Percentiles rank a stretch among this genome's conserved stretches.
Conservation (phyloP, 2,797 vertebrate genomes). For the Sebastes nivosus region DNA sequence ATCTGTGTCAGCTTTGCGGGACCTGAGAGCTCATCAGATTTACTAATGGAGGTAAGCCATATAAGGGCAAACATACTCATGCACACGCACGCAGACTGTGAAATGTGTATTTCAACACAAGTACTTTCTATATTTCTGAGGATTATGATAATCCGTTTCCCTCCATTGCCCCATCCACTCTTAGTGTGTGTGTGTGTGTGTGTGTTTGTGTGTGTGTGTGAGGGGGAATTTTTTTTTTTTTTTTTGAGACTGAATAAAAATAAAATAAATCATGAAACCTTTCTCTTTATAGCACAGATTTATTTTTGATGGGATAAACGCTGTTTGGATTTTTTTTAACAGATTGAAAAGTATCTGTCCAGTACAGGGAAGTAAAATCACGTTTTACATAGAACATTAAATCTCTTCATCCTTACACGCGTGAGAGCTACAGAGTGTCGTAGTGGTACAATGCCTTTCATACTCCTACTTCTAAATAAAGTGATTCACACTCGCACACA, state of each 20-base stretch:
- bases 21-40: conserved; percentile 44
- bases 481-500: not conserved
- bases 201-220: not conserved
- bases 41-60: conserved; percentile 62
- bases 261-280: not conserved
- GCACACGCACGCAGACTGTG: conserved; percentile 1
- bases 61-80: not conserved
- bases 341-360: conserved; percentile 4
- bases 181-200: not conserved
- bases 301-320: conserved; percentile 56
- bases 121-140: conserved; percentile 57
- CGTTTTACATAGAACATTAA: not conserved
- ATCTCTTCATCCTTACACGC: not conserved
- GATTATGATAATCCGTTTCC: conserved; percentile 75
- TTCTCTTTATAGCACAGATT: conserved; percentile 36
- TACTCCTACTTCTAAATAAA: not conserved
- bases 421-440: not conserved
- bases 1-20: conserved; percentile 18
- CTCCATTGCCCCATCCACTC: conserved; percentile 19
- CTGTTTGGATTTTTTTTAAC: conserved; percentile 24
- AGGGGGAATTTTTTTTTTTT: no score
- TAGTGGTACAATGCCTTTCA: not conserved
- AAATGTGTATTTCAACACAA: conserved; percentile 27
- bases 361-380: conserved; percentile 13
- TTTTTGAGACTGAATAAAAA: not conserved